Conservation (phyloP, 2,888 invertebrate genomes). For the Lacanobia oleracea region DNA sequence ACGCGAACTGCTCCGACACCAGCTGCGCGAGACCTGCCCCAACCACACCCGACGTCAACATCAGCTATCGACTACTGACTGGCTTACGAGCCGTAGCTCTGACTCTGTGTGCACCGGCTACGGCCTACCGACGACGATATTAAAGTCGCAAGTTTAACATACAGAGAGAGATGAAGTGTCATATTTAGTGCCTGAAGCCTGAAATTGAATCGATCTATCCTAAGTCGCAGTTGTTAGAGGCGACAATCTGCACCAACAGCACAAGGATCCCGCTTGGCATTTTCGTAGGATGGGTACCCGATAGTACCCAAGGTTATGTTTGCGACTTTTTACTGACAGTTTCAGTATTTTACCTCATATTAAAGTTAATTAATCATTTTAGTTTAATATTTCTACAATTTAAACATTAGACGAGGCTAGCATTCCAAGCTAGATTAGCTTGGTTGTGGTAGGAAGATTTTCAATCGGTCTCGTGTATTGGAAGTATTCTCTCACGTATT, state of each 20-base stretch:
- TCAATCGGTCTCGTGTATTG: neutral
- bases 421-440: too few relatives aligned
- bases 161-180: neutral
- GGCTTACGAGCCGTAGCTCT: neutral
- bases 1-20: conserved; percentile 85
- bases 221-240: neutral
- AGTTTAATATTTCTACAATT: too few relatives aligned
- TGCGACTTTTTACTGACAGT: neutral
- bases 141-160: neutral
- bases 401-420: too few relatives aligned
- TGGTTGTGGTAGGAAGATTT: neutral
- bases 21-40: conserved; percentile 85
- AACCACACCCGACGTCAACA: conserved; percentile 30
- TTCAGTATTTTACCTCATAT: too few relatives aligned
- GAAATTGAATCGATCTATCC: too few relatives aligned
- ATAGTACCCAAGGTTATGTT: neutral
- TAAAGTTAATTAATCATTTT: too few relatives aligned
- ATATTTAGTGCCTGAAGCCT: too few relatives aligned
- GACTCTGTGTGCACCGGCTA: neutral
- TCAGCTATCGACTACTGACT: neutral
- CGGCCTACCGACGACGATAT: neutral
- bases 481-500: neutral
- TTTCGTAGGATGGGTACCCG: too few relatives aligned
- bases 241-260: neutral
- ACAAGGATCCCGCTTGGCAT: neutral